Evolutionary conservation across 1,140 invertebrate genomes (phyloP), one percentile per base, ranked within the genome.

Genomic region (Drosophila orena): DNA sequence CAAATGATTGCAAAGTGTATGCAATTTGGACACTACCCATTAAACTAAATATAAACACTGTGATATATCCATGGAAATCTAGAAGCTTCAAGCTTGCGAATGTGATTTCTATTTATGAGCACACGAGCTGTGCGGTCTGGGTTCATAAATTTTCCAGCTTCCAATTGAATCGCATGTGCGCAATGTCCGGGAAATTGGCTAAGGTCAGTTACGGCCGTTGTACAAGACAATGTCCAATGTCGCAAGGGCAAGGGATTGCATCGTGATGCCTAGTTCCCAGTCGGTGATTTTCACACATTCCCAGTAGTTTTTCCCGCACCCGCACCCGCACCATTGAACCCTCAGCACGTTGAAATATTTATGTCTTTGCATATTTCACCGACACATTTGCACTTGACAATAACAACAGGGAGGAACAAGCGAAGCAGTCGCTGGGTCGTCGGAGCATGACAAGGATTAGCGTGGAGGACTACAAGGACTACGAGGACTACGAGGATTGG

Each of bases 331-430:
- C n/a, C 42, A 20, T 42, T 5, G 15, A 12, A 20, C 17, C 24
- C 3, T 14, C 57, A 27, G 55, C 46, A 58, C 75, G 70, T 65
- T 89, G 79, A 89, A 89, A 89, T 89, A 89, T 89, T 89, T 89
- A 90, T 89, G 84, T 89, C 79, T 65, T 70, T 89, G 85, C 77
- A 89, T 89, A 89, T 89, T 89, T 84, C 81, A 89, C 61, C 66
- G 73, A 74, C 68, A 84, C 84, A 89, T 80, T 89, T 89, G 79
- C 79, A 89, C 77, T 89, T 89, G 84, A 89, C 84, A 89, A 89
- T 74, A 88, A 77, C 79, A 88, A 83, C 71, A 80, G 78, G 61
- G 64, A 69, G 74, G 46, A 73, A 89, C 71, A 77, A 60, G 38
- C 30, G 40, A 59, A 68, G 74, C 66, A 79, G 69, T 46, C 65